A percentile compares a stretch with the other conserved stretches of the same genome.
These are phyloP conservation scores for Trichechus manatus DNA, from an alignment of 2,113 vertebrate genomes.

Conservation along the genomic window DNA sequence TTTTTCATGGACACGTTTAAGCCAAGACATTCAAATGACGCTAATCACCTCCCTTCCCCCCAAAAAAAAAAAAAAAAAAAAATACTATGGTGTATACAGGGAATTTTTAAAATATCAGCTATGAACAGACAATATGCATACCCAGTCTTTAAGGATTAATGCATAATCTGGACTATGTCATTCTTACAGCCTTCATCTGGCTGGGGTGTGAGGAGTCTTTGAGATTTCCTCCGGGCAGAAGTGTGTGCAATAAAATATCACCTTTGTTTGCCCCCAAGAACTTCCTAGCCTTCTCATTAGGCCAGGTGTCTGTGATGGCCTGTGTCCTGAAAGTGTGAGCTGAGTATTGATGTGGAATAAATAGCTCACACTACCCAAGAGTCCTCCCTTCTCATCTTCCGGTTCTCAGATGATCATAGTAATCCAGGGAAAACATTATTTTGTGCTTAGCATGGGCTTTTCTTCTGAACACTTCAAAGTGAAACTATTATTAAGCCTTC, in stretches of 20 bases:
- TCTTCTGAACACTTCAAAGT: conserved; percentile 62
- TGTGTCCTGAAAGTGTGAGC: conserved; percentile 3
- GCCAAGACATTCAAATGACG: conserved; percentile 47
- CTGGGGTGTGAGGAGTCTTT: not conserved
- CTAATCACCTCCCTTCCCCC: not conserved
- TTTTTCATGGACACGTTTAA: conserved; percentile 59
- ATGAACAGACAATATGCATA: conserved; percentile 30
- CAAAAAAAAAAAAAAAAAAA: conserved; percentile 23
- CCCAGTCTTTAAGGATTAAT: not conserved
- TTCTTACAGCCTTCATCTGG: not conserved
- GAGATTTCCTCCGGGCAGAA: not conserved
- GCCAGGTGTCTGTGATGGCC: not conserved
- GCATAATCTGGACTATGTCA: not conserved
- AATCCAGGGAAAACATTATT: conserved; percentile 27
- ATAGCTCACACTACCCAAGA: not conserved
- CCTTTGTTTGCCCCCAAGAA: not conserved
- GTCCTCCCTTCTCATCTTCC: conserved; percentile 47
- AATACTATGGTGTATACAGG: not conserved
- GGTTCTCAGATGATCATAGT: not conserved
- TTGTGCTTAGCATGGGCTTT: conserved; percentile 8
- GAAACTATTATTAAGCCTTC: conserved; percentile 53
- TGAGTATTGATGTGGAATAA: not conserved
- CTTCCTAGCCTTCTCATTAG: conserved; percentile 27
- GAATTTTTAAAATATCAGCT: conserved; percentile 5
- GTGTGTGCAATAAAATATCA: not conserved